Percentiles rank a stretch among this genome's conserved stretches.
These are phyloP conservation scores for Erebia palarica DNA, from an alignment of 2,888 invertebrate genomes.

Conservation along the genomic window DNA sequence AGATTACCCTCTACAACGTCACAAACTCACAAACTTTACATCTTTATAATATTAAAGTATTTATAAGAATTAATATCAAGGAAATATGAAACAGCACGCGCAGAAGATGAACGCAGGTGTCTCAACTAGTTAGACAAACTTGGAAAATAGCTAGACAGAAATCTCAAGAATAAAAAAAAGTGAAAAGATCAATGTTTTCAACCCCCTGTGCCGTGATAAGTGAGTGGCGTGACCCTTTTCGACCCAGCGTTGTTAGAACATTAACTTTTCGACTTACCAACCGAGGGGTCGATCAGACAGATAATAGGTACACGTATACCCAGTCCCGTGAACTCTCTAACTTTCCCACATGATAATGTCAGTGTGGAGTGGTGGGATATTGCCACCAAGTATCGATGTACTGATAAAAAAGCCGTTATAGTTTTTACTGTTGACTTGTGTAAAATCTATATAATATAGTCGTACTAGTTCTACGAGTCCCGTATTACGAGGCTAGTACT, in stretches of 20 bases:
- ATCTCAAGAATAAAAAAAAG: background rate
- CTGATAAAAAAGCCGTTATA: constrained; percentile 33
- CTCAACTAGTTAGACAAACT: background rate
- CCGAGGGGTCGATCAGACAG: constrained; percentile 57
- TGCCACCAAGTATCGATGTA: constrained; percentile 43
- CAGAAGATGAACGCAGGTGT: no score
- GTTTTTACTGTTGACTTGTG: background rate
- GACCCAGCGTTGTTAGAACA: constrained; percentile 47
- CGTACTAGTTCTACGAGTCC: no score
- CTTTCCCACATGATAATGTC: constrained; percentile 52
- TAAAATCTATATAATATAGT: no score
- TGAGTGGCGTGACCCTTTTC: constrained; percentile 49
- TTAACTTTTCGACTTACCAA: constrained; percentile 62
- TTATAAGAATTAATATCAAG: no score
- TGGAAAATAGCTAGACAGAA: background rate
- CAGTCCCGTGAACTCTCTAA: constrained; percentile 46
- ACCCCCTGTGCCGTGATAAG: constrained; percentile 48
- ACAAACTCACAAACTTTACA: no score
- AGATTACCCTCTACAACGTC: no score
- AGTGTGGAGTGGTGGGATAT: constrained; percentile 47
- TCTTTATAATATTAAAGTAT: no score
- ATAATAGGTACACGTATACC: constrained; percentile 49
- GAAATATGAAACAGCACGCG: no score
- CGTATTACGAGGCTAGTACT: no score
- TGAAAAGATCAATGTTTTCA: constrained; percentile 23